Evolutionary conservation across 2,113 vertebrate species (phyloP), one percentile per base, ranked within the genome.

Genomic region (Equus przewalskii): DNA sequence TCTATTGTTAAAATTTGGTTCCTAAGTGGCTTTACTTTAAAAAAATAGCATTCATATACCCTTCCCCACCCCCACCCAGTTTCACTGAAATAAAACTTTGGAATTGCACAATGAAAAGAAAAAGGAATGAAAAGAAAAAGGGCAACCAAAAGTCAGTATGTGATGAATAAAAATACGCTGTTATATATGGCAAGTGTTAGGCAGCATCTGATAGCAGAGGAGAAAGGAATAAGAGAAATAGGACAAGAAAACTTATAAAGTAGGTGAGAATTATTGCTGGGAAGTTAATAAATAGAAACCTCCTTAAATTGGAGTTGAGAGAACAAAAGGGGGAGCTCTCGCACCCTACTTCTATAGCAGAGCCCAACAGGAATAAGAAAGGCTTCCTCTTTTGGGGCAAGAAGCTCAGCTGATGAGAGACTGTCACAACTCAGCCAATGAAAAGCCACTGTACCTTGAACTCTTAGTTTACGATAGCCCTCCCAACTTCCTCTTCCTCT

Each of bases 191-290:
- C 51, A 36, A 30, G 11, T 56, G 26, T 41, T 79, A 16, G 44
- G 12, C 36, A 54, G 28, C n/a, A 65, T 75, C 30, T 93, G 79
- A 65, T 65, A 86, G 22, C 46, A 24, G 41, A 72, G 30, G 64
- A 15, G 36, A 91, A 86, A 65, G 30, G 64, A 94, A 65, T 65
- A 67, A 96, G 91, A 78, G 22, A 64, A 26, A n/a, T 62, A 83
- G 19, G 70, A 22, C 24, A 65, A 6, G 56, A 80, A 80, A 65
- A 28, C 9, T 85, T 85, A 72, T 80, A 70, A 94, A 80, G 56
- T 84, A 86, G 6, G 51, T 86, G 73, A 56, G 56, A 94, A 91
- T 93, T 46, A 72, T 46, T 54, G 51, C 51, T 54, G 51, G 13
- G 51, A 15, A 54, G 15, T 54, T 54, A 54, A 54, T 54, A 54